Conservation (phyloP, 2,113 vertebrate genomes). For the Forbesichthys papilliferus region DNA sequence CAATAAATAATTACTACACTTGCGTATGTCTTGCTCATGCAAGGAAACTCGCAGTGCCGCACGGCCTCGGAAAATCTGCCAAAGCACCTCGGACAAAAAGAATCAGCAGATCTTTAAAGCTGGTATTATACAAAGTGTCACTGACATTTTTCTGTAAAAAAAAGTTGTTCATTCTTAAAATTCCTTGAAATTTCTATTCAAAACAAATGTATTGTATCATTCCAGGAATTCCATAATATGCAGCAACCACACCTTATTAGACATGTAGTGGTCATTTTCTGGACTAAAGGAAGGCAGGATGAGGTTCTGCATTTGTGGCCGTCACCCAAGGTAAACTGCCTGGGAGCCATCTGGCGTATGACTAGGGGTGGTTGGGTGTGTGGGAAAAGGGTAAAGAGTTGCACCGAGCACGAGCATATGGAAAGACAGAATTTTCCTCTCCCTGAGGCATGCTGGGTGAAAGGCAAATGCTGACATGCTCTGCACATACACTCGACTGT, state of each 20-base stretch:
- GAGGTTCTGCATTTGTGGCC: constrained; percentile 88
- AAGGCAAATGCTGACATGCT: constrained; percentile 91
- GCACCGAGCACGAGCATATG: constrained; percentile 94
- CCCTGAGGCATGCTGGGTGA: constrained; percentile 86
- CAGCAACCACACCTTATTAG: neutral
- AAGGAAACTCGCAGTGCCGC: too few species aligned
- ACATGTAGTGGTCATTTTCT: constrained; percentile 4
- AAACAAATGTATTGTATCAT: too few species aligned
- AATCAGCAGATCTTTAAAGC: too few species aligned
- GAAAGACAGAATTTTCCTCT: constrained; percentile 99
- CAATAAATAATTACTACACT: too few species aligned
- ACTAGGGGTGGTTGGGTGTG: constrained; percentile 62
- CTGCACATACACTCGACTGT: constrained; percentile 93
- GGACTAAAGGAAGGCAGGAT: constrained; percentile 9
- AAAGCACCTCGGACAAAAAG: too few species aligned
- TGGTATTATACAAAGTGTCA: too few species aligned
- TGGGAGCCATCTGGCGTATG: constrained; percentile 95
- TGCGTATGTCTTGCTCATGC: too few species aligned
- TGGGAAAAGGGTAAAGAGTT: constrained; percentile 83
- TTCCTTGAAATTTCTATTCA: too few species aligned
- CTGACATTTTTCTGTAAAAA: too few species aligned
- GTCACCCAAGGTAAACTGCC: constrained; percentile 96
- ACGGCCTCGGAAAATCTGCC: too few species aligned
- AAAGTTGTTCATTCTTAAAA: too few species aligned
- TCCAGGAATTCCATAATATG: too few species aligned